These are phyloP conservation scores for Netelia virgata DNA, from an alignment of 2,888 invertebrate species.

Conservation along the genomic window DNA sequence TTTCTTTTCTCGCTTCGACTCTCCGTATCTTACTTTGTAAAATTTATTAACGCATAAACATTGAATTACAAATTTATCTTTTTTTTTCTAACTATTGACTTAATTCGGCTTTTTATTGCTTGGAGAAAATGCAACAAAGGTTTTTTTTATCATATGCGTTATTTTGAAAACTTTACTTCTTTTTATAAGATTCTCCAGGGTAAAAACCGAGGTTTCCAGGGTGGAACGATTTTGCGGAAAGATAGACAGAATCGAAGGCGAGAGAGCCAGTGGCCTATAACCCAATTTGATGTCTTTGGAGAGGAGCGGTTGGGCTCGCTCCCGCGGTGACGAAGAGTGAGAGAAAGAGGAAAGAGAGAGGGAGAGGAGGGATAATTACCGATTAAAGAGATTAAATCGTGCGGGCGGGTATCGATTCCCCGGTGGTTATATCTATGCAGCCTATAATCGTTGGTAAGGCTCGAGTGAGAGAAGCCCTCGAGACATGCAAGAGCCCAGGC, in stretches of 20 bases:
- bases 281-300: conserved; percentile 77
- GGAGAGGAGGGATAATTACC: conserved; percentile 80
- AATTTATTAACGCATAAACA: background rate
- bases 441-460: conserved; percentile 80
- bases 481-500: conserved; percentile 64
- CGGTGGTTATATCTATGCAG: conserved; percentile 65
- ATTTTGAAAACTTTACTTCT: no score
- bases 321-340: conserved; percentile 49
- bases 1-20: background rate
- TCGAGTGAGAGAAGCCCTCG: conserved; percentile 67
- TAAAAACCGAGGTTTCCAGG: conserved; percentile 31
- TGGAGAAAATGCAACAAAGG: no score
- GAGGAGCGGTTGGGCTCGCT: conserved; percentile 52
- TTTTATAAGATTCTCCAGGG: no score
- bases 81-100: no score
- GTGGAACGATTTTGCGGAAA: conserved; percentile 21
- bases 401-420: conserved; percentile 81
- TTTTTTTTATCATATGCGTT: no score
- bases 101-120: no score
- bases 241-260: conserved; percentile 22
- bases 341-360: conserved; percentile 48
- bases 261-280: conserved; percentile 71
- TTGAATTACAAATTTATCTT: no score
- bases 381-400: conserved; percentile 83
- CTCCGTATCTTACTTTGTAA: background rate